phyloP scores from a whole-genome alignment of 64 coral and sea anemone genomes.

The Platygyra sinensis region DNA sequence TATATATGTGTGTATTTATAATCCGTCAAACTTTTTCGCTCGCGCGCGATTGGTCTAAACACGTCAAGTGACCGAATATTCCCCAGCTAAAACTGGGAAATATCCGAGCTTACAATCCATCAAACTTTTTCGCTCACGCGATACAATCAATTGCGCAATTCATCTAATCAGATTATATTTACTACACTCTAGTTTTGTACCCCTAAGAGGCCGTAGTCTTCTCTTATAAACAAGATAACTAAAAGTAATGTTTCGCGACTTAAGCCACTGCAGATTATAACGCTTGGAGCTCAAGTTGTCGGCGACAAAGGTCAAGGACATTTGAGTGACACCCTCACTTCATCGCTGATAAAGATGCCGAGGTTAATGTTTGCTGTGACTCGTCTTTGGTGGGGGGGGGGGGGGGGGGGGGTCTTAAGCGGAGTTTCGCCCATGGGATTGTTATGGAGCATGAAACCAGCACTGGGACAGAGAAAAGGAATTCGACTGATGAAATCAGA shows the following conservation, averaged over 20 bases:
- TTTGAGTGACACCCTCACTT: slow-evolving; percentile 73
- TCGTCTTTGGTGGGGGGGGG: too few species aligned
- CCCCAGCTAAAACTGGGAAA: too few species aligned
- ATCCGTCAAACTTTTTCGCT: too few species aligned
- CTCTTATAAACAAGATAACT: not conserved
- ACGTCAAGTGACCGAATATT: too few species aligned
- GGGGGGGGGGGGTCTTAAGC: slow-evolving; percentile 56
- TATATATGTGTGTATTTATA: too few species aligned
- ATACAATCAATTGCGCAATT: too few species aligned
- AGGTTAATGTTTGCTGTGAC: slow-evolving; percentile 43
- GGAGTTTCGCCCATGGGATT: slow-evolving; percentile 79
- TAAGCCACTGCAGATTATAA: not conserved
- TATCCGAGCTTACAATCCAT: too few species aligned
- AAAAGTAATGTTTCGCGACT: not conserved
- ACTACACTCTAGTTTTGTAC: too few species aligned
- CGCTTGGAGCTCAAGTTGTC: slow-evolving; percentile 42
- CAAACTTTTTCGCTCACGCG: too few species aligned
- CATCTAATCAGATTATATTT: too few species aligned
- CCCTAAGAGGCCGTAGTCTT: not conserved
- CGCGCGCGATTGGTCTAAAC: too few species aligned
- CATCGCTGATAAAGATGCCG: slow-evolving; percentile 42
- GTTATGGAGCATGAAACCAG: slow-evolving; percentile 55
- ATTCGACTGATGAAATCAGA: slow-evolving; percentile 51
- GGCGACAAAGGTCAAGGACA: slow-evolving; percentile 50
- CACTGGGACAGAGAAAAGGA: slow-evolving; percentile 25